Conservation (phyloP, 2,888 invertebrate species). For the Odontocerum albicorne region DNA sequence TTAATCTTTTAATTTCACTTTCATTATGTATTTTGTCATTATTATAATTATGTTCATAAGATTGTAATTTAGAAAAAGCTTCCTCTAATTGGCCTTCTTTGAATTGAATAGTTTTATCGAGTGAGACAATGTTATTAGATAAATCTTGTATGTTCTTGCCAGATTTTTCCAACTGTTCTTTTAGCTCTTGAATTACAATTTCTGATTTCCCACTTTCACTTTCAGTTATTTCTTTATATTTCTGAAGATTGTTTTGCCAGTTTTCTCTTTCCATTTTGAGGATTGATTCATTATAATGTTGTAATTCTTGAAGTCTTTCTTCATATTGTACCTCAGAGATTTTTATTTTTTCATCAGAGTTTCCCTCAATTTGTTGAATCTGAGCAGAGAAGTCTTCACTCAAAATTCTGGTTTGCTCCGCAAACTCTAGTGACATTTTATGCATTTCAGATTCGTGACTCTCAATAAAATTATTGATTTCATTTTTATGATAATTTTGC, state of each 20-base stretch:
- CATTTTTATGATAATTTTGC: conserved; percentile 46
- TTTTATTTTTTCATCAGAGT: conserved; percentile 50
- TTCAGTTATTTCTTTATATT: conserved; percentile 44
- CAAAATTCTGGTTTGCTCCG: conserved; percentile 48
- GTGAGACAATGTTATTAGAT: not conserved
- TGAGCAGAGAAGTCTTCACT: conserved; percentile 47
- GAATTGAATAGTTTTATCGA: conserved; percentile 1
- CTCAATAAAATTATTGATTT: conserved; percentile 47
- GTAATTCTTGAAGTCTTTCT: conserved; percentile 48
- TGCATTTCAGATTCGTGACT: conserved; percentile 47
- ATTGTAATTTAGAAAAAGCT: not conserved
- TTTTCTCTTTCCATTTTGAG: conserved; percentile 41
- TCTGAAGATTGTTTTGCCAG: conserved; percentile 45
- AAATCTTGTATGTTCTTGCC: conserved; percentile 43
- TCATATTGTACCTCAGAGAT: conserved; percentile 56
- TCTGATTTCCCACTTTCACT: conserved; percentile 43
- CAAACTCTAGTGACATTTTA: conserved; percentile 45
- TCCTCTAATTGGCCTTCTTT: conserved; percentile 5
- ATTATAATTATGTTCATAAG: not conserved
- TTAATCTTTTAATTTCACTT: conserved; percentile 8
- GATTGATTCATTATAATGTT: conserved; percentile 42
- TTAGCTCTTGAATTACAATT: conserved; percentile 45
- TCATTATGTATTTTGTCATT: not conserved
- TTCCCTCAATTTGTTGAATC: conserved; percentile 50
- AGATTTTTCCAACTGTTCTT: conserved; percentile 46